Conservation (phyloP, 2,888 invertebrate genomes). For the Chaetoderma sp. region DNA sequence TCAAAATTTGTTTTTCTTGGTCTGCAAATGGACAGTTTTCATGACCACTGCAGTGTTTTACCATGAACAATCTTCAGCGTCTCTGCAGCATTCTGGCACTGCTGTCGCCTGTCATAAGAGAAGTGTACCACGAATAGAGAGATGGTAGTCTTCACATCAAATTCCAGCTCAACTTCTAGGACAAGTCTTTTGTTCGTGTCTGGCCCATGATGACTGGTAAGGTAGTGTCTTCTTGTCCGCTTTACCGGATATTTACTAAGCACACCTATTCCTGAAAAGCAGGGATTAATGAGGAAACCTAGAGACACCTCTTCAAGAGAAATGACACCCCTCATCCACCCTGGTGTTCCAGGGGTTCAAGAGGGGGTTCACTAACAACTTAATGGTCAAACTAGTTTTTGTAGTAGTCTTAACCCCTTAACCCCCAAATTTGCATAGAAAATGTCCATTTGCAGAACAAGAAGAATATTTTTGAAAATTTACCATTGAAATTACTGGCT, state of each 20-base stretch:
- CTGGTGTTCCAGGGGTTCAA: too few relatives aligned
- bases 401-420: too few relatives aligned
- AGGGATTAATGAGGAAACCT: not conserved
- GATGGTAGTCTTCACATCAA: conserved; percentile 25
- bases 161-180: conserved; percentile 43
- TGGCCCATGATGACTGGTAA: conserved; percentile 41
- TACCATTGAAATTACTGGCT: too few relatives aligned
- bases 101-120: conserved; percentile 58
- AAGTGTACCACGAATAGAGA: conserved; percentile 53
- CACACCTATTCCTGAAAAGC: conserved; percentile 51
- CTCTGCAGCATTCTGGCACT: conserved; percentile 56
- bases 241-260: conserved; percentile 52
- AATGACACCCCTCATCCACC: too few relatives aligned
- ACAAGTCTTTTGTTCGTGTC: conserved; percentile 55
- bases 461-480: too few relatives aligned
- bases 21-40: too few relatives aligned
- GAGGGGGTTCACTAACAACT: not conserved
- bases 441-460: too few relatives aligned
- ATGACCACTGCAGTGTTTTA: too few relatives aligned
- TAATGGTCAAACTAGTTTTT: not conserved
- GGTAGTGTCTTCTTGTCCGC: conserved; percentile 32
- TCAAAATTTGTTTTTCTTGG: too few relatives aligned
- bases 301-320: too few relatives aligned
- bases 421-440: too few relatives aligned
- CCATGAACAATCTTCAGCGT: conserved; percentile 44